Percentiles rank a stretch among this genome's conserved stretches.
phyloP scores from a whole-genome alignment of 2,113 vertebrate species.

The Sturnus vulgaris region DNA sequence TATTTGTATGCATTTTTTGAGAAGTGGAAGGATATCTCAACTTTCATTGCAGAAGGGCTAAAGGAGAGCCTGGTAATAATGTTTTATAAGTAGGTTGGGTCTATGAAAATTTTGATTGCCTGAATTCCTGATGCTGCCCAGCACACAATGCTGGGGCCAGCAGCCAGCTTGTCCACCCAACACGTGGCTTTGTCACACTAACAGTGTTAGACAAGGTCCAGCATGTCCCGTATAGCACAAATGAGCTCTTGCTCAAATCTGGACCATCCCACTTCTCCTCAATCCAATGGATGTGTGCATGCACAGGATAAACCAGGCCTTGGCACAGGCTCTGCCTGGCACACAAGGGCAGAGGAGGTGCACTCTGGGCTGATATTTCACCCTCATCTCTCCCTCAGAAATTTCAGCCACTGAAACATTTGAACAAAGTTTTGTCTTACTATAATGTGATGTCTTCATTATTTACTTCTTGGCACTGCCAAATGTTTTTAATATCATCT shows the following conservation, averaged over 20 bases:
- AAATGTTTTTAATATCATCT: not conserved
- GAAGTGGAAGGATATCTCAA: not conserved
- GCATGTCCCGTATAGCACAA: not conserved
- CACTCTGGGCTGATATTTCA: not conserved
- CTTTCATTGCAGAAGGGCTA: not conserved
- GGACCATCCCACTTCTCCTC: not conserved
- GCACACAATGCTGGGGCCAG: not conserved
- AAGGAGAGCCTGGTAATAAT: not conserved
- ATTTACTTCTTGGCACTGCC: not conserved
- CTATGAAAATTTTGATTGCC: not conserved
- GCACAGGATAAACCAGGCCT: not conserved
- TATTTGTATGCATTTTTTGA: not conserved
- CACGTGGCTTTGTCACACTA: not conserved
- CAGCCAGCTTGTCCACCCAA: not conserved
- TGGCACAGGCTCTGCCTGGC: not conserved
- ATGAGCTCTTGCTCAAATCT: not conserved
- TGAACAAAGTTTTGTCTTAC: not conserved
- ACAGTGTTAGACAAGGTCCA: not conserved
- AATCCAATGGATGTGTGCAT: not conserved
- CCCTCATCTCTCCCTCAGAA: not conserved
- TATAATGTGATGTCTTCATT: not conserved
- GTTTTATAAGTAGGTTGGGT: not conserved
- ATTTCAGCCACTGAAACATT: not conserved
- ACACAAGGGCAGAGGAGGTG: not conserved
- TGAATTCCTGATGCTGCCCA: not conserved